Conservation (phyloP, 2,888 invertebrate species). For the Trichopria drosophilae region DNA sequence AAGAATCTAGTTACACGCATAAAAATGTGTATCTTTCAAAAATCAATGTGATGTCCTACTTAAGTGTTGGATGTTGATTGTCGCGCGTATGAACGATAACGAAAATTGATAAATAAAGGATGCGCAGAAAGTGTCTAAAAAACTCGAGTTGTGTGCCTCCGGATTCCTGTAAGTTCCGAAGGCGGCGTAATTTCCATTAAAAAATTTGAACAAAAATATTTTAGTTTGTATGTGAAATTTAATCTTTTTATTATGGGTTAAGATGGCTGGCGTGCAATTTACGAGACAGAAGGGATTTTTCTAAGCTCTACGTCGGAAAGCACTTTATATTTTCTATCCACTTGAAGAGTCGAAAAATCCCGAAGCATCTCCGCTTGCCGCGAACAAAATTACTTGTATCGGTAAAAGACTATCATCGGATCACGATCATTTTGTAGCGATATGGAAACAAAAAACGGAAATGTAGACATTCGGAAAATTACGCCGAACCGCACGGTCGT, state of each 20-base stretch:
- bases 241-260: no score
- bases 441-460: no score
- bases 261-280: slow-evolving; percentile 1
- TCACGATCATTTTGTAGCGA: no score
- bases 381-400: no score
- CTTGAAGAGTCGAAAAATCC: slow-evolving; percentile 1
- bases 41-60: slow-evolving; percentile 45
- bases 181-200: no score
- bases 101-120: slow-evolving; percentile 11
- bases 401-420: no score
- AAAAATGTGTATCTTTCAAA: slow-evolving; percentile 33
- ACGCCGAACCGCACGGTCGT: no score
- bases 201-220: no score
- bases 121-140: background rate
- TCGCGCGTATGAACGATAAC: slow-evolving; percentile 33
- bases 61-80: slow-evolving; percentile 48
- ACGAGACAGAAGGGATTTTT: slow-evolving; percentile 10
- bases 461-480: no score
- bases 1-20: slow-evolving; percentile 25
- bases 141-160: background rate
- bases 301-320: slow-evolving; percentile 22
- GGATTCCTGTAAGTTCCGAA: no score
- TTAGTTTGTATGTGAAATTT: no score
- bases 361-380: no score
- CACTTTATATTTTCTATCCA: slow-evolving; percentile 30